Conservation (phyloP, 2,888 invertebrate genomes). For the Meloe dianella region DNA sequence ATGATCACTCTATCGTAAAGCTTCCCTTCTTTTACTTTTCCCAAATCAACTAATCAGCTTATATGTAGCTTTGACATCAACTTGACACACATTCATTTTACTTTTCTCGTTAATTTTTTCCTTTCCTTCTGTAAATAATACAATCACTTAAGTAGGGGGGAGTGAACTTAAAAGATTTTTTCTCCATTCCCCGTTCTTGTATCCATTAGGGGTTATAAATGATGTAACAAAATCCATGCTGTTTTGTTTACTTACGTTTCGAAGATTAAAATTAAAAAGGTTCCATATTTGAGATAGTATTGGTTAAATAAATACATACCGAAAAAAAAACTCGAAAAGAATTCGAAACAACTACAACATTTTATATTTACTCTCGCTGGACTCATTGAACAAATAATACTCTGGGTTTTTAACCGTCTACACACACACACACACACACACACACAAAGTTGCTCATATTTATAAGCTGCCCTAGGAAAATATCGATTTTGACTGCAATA, state of each 20-base stretch:
- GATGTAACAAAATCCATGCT: constrained; percentile 52
- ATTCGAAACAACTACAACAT: neutral
- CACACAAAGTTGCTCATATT: neutral
- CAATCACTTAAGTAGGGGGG: constrained; percentile 4
- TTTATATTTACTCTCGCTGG: neutral
- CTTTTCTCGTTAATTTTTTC: constrained; percentile 1
- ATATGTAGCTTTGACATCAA: constrained; percentile 36
- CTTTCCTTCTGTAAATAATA: neutral
- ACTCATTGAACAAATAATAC: neutral
- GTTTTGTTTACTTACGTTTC: constrained; percentile 47
- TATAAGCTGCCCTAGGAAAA: neutral
- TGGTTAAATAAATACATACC: neutral
- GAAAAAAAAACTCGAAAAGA: neutral
- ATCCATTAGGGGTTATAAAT: constrained; percentile 56
- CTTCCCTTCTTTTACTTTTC: constrained; percentile 31
- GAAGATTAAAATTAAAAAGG: constrained; percentile 46
- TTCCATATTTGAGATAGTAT: too few species aligned
- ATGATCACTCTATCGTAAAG: constrained; percentile 37
- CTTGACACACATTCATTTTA: constrained; percentile 8
- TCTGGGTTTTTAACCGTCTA: neutral
- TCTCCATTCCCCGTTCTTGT: constrained; percentile 30
- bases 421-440: too few species aligned
- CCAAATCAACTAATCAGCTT: constrained; percentile 49
- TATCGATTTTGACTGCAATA: neutral
- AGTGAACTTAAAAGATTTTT: constrained; percentile 27